These are phyloP conservation scores for Esperia sulphurella DNA, from an alignment of 2,888 invertebrate genomes.

Conservation along the genomic window DNA sequence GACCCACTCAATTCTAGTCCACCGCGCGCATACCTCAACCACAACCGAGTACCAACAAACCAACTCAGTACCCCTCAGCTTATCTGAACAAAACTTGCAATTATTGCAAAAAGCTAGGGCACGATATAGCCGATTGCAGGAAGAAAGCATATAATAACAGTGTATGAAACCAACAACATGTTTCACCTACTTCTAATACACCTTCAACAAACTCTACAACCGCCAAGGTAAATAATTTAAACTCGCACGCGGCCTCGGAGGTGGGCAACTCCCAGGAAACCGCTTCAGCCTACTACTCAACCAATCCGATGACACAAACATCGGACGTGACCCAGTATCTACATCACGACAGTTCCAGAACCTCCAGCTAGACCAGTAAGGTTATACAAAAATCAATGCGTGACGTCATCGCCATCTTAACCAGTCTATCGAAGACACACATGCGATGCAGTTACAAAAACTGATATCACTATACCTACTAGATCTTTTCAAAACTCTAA, in stretches of 20 bases:
- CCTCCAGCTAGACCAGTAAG: background rate
- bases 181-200: background rate
- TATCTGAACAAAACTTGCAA: too few species aligned
- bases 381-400: background rate
- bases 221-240: constrained; percentile 6
- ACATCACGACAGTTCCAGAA: too few species aligned
- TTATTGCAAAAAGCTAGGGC: too few species aligned
- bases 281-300: constrained; percentile 3
- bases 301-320: background rate
- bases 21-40: too few species aligned
- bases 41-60: too few species aligned
- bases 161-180: background rate
- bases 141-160: too few species aligned
- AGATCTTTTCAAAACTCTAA: too few species aligned
- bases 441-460: background rate
- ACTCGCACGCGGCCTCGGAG: constrained; percentile 11
- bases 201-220: background rate
- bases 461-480: too few species aligned
- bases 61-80: too few species aligned
- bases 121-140: too few species aligned
- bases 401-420: background rate
- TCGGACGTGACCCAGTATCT: constrained; percentile 2
- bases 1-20: too few species aligned
- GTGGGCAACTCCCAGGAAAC: constrained; percentile 10
- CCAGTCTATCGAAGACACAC: background rate